Evolutionary conservation across 1,140 invertebrate species (phyloP).

Genomic region (Drosophila orena): DNA sequence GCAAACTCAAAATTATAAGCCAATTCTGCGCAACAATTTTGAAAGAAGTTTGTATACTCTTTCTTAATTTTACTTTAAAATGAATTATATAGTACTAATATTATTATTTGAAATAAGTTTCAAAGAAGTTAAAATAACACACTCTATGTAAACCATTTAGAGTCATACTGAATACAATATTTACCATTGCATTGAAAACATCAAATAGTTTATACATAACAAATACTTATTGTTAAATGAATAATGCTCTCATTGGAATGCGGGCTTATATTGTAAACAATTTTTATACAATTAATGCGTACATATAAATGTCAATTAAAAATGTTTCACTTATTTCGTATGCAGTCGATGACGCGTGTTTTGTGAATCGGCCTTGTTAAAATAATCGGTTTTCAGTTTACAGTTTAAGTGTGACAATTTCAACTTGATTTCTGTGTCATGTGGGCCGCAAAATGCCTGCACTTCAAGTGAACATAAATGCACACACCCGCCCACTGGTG

Average conservation of each 20-base stretch:
- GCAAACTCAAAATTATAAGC: no score
- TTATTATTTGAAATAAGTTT: no score
- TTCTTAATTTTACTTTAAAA: no score
- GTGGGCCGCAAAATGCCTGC: slow-evolving; percentile 2
- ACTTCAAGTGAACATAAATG: slow-evolving; percentile 16
- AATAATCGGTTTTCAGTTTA: slow-evolving; percentile 11
- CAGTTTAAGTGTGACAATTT: slow-evolving; percentile 15
- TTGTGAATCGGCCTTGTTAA: neutral
- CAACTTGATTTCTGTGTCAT: slow-evolving; percentile 13
- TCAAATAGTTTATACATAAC: no score
- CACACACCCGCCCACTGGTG: slow-evolving; percentile 15
- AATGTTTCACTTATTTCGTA: slow-evolving; percentile 2
- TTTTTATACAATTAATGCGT: neutral
- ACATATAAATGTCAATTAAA: neutral
- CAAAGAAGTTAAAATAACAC: no score
- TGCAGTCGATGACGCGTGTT: slow-evolving; percentile 9
- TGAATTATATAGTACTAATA: no score
- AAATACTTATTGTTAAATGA: neutral
- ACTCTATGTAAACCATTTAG: no score
- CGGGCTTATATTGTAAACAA: neutral
- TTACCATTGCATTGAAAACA: no score
- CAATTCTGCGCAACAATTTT: no score
- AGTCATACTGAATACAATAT: no score
- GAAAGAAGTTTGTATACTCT: no score
- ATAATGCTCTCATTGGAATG: neutral